phyloP scores from a whole-genome alignment of 2,113 vertebrate species.

The Chaenocephalus aceratus region DNA sequence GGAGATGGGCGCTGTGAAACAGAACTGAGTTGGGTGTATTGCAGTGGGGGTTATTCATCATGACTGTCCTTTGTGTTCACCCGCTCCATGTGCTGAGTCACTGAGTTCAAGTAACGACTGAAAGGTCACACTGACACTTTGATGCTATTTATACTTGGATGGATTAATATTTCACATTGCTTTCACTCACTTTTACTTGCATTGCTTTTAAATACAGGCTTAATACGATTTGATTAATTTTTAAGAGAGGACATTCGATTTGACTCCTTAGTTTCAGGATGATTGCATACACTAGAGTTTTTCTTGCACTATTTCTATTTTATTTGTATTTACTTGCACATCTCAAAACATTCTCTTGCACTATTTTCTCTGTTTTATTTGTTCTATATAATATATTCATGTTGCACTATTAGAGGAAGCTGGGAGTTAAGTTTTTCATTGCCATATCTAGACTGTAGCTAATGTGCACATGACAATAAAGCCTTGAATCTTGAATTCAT shows the following conservation, averaged over 20 bases:
- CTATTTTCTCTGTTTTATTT: too few species aligned
- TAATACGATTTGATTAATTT: neutral
- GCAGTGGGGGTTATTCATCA: constrained; percentile 49
- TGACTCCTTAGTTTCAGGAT: neutral
- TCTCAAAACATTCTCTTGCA: too few species aligned
- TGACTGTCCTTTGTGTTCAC: constrained; percentile 55
- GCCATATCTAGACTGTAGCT: too few species aligned
- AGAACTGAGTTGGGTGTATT: constrained; percentile 42
- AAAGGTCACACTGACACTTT: constrained; percentile 56
- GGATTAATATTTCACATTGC: neutral
- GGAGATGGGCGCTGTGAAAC: constrained; percentile 35
- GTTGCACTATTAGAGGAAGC: too few species aligned
- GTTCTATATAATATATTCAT: too few species aligned
- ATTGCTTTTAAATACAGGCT: neutral
- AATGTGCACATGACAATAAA: too few species aligned
- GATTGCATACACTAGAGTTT: neutral
- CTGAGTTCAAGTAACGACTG: constrained; percentile 40
- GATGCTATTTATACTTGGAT: constrained; percentile 28
- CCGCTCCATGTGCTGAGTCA: constrained; percentile 64
- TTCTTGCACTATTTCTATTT: too few species aligned
- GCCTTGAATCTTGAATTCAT: neutral
- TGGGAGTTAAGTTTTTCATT: too few species aligned
- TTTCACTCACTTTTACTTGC: neutral
- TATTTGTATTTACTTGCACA: too few species aligned
- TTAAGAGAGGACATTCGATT: neutral